A percentile compares a stretch with the other conserved stretches of the same genome.
Evolutionary conservation across 1,140 invertebrate genomes (phyloP).

Genomic region (Caenorhabditis latens): DNA sequence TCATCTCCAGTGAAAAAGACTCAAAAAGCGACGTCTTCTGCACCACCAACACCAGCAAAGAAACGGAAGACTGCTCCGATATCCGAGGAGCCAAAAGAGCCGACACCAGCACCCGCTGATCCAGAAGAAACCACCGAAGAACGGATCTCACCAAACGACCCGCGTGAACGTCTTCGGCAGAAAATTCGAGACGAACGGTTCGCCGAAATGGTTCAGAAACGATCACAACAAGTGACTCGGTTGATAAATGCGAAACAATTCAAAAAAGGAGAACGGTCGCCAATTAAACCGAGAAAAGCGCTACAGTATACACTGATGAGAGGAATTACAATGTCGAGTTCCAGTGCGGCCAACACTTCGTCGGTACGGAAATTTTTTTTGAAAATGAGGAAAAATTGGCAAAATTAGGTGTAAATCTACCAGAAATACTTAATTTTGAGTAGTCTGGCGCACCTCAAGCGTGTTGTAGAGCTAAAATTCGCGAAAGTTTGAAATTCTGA

Average conservation of each 20-base stretch:
- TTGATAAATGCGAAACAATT: slow-evolving; percentile 30
- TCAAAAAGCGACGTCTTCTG: neutral
- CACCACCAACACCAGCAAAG: neutral
- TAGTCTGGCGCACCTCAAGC: too few species aligned
- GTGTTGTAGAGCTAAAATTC: too few species aligned
- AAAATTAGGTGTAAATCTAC: neutral
- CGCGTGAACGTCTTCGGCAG: neutral
- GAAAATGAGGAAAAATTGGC: too few species aligned
- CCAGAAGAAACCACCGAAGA: neutral
- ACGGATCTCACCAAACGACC: neutral
- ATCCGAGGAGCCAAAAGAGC: neutral
- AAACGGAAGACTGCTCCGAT: neutral
- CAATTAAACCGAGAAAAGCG: neutral
- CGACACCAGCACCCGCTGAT: neutral
- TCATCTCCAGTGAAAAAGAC: neutral
- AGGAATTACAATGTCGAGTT: neutral
- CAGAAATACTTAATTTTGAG: neutral
- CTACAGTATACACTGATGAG: neutral
- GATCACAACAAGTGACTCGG: slow-evolving; percentile 5
- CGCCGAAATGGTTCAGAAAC: slow-evolving; percentile 27
- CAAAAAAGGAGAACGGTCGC: neutral
- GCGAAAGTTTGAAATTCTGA: too few species aligned
- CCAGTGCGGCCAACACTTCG: neutral
- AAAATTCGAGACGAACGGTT: slow-evolving; percentile 1
- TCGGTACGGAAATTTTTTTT: neutral